phyloP scores from a whole-genome alignment of 1,140 invertebrate species.

The Caenorhabditis briggsae region DNA sequence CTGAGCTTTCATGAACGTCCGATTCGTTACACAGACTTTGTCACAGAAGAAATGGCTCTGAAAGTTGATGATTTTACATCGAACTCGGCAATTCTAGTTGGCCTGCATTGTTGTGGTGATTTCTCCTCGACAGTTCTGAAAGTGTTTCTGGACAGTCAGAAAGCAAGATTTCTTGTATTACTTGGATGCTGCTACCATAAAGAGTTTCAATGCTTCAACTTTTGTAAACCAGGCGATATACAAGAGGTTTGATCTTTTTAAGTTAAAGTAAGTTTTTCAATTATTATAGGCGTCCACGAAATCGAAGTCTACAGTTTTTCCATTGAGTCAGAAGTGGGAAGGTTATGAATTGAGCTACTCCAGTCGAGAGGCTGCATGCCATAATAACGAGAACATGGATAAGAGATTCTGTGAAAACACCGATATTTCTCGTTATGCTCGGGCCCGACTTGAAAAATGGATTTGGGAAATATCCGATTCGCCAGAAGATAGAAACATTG shows the following conservation, averaged over 20 bases:
- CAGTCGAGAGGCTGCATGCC: conserved; percentile 70
- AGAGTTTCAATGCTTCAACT: conserved; percentile 39
- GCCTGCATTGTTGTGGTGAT: conserved; percentile 73
- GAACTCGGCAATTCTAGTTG: conserved; percentile 63
- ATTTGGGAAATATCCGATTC: conserved; percentile 3
- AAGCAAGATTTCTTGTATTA: conserved; percentile 61
- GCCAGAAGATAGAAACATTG: conserved; percentile 21
- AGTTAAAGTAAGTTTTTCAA: not conserved
- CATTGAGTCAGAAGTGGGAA: conserved; percentile 43
- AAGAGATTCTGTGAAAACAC: not conserved
- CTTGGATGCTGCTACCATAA: conserved; percentile 76
- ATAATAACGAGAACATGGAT: conserved; percentile 57
- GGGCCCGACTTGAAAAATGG: conserved; percentile 23
- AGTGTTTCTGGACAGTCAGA: conserved; percentile 59
- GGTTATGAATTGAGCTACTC: conserved; percentile 68
- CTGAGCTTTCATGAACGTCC: not conserved
- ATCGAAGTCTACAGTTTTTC: conserved; percentile 30
- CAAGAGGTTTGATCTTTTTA: too few relatives aligned
- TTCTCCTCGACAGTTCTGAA: conserved; percentile 69
- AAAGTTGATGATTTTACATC: conserved; percentile 45
- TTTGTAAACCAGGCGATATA: not conserved
- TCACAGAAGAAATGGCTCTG: conserved; percentile 10
- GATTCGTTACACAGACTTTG: conserved; percentile 2
- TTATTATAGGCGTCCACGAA: not conserved
- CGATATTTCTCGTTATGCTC: conserved; percentile 6